phyloP scores from a whole-genome alignment of 2,113 vertebrate genomes.

The Antennarius striatus region DNA sequence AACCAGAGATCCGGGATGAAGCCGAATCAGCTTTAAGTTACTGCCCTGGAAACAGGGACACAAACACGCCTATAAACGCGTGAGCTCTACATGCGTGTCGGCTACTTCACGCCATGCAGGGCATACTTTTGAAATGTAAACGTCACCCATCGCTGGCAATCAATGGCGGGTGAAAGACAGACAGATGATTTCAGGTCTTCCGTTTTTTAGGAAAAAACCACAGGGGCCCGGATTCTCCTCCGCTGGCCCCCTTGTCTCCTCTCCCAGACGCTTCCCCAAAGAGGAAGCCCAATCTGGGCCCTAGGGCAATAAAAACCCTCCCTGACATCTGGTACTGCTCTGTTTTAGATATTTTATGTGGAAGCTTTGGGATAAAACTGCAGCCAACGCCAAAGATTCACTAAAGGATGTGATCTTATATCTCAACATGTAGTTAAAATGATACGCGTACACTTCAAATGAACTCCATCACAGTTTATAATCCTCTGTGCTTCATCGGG shows the following conservation, averaged over 20 bases:
- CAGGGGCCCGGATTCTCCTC: not conserved
- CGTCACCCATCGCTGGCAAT: constrained; percentile 33
- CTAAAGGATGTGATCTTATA: constrained; percentile 9
- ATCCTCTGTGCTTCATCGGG: not conserved
- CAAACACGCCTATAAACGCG: constrained; percentile 22
- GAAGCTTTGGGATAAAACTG: constrained; percentile 33
- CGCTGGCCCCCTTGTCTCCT: constrained; percentile 3
- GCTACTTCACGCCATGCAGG: not conserved
- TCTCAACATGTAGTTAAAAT: constrained; percentile 9
- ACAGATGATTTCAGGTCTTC: constrained; percentile 21
- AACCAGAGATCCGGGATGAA: constrained; percentile 7
- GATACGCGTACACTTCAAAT: too few relatives aligned
- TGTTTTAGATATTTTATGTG: constrained; percentile 19
- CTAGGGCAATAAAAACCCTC: constrained; percentile 25
- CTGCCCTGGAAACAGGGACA: not conserved
- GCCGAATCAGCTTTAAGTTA: constrained; percentile 32
- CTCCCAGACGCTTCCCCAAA: constrained; percentile 19
- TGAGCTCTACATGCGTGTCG: constrained; percentile 20
- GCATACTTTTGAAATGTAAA: constrained; percentile 40
- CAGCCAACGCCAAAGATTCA: not conserved
- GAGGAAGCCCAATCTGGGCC: constrained; percentile 9
- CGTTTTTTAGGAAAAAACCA: constrained; percentile 12
- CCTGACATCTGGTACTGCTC: constrained; percentile 39
- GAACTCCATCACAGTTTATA: not conserved
- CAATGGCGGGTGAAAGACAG: constrained; percentile 44